These are phyloP conservation scores for Apocheima hispidaria DNA, from an alignment of 2,888 invertebrate species.

Conservation along the genomic window DNA sequence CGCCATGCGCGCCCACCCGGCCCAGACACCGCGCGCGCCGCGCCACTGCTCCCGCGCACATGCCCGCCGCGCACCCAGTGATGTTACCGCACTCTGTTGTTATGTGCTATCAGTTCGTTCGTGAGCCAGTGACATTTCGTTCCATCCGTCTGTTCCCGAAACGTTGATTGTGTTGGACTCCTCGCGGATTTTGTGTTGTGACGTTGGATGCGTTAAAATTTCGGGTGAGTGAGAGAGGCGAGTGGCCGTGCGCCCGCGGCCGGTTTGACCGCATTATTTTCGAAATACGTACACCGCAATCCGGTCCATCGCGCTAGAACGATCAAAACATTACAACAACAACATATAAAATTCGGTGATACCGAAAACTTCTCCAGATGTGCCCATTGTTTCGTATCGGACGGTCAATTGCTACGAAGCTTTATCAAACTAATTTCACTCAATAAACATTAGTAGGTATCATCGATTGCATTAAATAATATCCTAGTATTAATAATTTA, in stretches of 20 bases:
- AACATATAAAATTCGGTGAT: slow-evolving; percentile 69
- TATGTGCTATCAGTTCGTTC: slow-evolving; percentile 74
- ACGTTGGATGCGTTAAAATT: slow-evolving; percentile 85
- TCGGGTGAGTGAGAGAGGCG: slow-evolving; percentile 84
- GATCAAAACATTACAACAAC: slow-evolving; percentile 84
- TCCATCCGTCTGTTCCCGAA: slow-evolving; percentile 66
- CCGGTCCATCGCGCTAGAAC: slow-evolving; percentile 80
- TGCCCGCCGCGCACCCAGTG: slow-evolving; percentile 67
- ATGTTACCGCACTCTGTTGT: slow-evolving; percentile 78
- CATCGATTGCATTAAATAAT: slow-evolving; percentile 14
- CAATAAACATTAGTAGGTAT: slow-evolving; percentile 37
- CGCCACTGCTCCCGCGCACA: slow-evolving; percentile 70
- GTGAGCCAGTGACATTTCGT: slow-evolving; percentile 77
- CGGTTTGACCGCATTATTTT: slow-evolving; percentile 86
- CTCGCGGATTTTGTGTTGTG: slow-evolving; percentile 73
- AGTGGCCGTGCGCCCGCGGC: slow-evolving; percentile 77
- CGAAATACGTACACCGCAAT: slow-evolving; percentile 84
- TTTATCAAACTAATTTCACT: slow-evolving; percentile 40
- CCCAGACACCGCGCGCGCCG: slow-evolving; percentile 58
- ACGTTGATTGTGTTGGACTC: slow-evolving; percentile 67
- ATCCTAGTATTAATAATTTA: background rate
- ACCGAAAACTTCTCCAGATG: slow-evolving; percentile 56
- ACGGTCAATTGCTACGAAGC: slow-evolving; percentile 41
- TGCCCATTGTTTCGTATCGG: slow-evolving; percentile 47
- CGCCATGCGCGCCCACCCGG: slow-evolving; percentile 62